Percentiles rank a stretch among this genome's conserved stretches.
phyloP scores from a whole-genome alignment of 1,140 invertebrate species.

The Triops longicaudatus region DNA sequence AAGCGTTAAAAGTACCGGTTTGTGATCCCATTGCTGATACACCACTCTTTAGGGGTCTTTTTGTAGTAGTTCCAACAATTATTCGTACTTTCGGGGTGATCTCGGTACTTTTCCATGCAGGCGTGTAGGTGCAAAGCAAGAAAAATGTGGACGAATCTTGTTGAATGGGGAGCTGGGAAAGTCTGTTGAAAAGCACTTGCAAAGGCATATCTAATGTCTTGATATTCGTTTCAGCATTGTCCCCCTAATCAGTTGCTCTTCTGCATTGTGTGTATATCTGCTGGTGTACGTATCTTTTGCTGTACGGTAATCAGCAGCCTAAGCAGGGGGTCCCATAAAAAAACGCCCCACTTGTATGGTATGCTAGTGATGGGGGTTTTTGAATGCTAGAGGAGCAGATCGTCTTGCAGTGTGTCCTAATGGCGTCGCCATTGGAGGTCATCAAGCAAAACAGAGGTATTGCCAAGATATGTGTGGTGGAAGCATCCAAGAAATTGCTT shows the following conservation, averaged over 20 bases:
- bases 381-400: background rate
- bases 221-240: background rate
- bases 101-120: no score
- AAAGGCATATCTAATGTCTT: conserved; percentile 8
- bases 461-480: background rate
- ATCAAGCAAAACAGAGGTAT: background rate
- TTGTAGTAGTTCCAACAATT: no score
- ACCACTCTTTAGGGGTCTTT: no score
- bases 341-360: background rate
- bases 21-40: background rate
- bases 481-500: conserved; percentile 5
- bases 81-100: no score
- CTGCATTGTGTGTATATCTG: background rate
- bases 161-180: background rate
- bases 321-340: background rate
- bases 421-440: conserved; percentile 8
- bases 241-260: background rate
- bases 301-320: background rate
- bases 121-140: no score
- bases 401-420: background rate
- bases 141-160: no score
- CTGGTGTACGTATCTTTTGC: background rate
- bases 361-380: background rate
- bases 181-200: background rate
- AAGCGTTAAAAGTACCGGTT: background rate